phyloP scores from a whole-genome alignment of 2,888 invertebrate species.

The Nephrotoma flavescens region DNA sequence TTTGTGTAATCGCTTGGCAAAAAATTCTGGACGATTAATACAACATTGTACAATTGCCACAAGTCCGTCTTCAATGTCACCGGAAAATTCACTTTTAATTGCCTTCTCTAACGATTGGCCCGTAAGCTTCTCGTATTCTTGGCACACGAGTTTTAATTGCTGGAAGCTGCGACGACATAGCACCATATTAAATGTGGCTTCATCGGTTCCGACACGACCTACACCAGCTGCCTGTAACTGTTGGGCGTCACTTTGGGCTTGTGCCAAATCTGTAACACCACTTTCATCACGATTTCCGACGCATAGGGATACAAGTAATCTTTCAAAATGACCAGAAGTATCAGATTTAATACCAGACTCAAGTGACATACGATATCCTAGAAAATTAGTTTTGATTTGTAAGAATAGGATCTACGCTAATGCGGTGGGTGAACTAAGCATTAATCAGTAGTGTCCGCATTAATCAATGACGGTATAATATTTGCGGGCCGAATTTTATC shows the following conservation, averaged over 20 bases:
- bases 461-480: neutral
- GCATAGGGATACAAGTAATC: conserved; percentile 73
- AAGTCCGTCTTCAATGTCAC: conserved; percentile 60
- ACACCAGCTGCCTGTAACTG: conserved; percentile 63
- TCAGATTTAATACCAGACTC: conserved; percentile 75
- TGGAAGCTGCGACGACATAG: conserved; percentile 63
- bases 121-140: conserved; percentile 39
- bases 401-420: neutral
- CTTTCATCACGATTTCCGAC: conserved; percentile 58
- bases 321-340: conserved; percentile 82
- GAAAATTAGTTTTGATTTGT: neutral
- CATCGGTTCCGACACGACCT: conserved; percentile 60
- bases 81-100: conserved; percentile 71
- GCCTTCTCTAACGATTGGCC: conserved; percentile 68
- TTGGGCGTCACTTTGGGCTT: conserved; percentile 69
- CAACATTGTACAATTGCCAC: conserved; percentile 69
- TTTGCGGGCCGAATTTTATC: neutral
- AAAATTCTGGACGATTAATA: conserved; percentile 64
- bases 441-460: neutral
- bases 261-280: conserved; percentile 50
- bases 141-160: conserved; percentile 44
- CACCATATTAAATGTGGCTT: conserved; percentile 71
- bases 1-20: conserved; percentile 72
- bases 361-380: conserved; percentile 25
- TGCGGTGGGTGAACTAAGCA: neutral